These are phyloP conservation scores for Coilia nasus DNA, from an alignment of 2,797 vertebrate species.

Conservation along the genomic window DNA sequence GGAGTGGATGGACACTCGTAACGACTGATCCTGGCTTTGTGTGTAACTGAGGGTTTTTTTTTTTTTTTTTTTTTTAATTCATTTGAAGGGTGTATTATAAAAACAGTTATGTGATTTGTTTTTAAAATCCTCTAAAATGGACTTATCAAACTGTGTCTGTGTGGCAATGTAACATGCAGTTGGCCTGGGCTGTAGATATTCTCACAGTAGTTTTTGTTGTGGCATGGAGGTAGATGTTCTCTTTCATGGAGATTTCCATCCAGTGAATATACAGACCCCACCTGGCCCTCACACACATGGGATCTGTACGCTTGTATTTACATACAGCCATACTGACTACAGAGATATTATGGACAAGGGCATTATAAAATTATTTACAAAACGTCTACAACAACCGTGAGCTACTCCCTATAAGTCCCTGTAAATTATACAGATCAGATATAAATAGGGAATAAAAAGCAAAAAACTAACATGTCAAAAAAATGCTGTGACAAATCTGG, in stretches of 20 bases:
- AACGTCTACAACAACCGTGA: not conserved
- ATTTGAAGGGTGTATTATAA: not conserved
- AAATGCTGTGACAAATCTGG: not conserved
- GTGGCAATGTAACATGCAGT: not conserved
- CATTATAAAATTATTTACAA: not conserved
- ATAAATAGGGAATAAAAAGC: not conserved
- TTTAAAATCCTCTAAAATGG: no score
- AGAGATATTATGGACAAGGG: not conserved
- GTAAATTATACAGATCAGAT: not conserved
- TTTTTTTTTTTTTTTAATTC: not conserved
- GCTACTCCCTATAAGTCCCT: no score
- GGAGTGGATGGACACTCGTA: not conserved
- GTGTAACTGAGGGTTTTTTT: no score
- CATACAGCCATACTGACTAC: not conserved
- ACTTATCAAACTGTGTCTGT: no score
- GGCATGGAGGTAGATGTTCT: not conserved
- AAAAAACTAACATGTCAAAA: not conserved
- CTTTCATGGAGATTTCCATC: not conserved
- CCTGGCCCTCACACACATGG: not conserved
- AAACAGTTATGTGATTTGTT: not conserved
- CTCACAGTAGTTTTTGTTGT: not conserved
- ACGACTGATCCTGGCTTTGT: not conserved
- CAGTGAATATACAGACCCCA: not conserved
- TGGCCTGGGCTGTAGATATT: not conserved
- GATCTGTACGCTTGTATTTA: not conserved